phyloP scores from a whole-genome alignment of 2,888 invertebrate species.

The Incurvaria masculella region DNA sequence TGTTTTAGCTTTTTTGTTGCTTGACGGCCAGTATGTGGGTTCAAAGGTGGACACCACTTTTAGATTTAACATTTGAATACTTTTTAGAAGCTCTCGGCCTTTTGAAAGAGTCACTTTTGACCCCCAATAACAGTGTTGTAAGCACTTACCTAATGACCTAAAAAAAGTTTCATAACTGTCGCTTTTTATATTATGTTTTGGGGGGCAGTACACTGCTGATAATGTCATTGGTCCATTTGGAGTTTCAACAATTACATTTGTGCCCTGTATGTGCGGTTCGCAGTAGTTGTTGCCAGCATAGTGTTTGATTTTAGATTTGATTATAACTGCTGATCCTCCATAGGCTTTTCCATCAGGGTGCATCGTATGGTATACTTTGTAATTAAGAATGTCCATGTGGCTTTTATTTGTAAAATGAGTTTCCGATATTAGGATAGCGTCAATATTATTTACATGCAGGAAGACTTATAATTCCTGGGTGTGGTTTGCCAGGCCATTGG shows the following conservation, averaged over 20 bases:
- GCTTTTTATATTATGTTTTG: too few species aligned
- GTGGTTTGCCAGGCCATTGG: constrained; percentile 12
- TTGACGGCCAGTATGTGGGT: too few species aligned
- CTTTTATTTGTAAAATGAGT: constrained; percentile 15
- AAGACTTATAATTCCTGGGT: constrained; percentile 11
- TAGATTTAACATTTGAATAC: too few species aligned
- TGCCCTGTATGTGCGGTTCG: constrained; percentile 13
- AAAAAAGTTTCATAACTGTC: too few species aligned
- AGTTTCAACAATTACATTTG: constrained; percentile 8
- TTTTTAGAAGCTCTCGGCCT: too few species aligned
- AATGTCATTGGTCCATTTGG: constrained; percentile 4
- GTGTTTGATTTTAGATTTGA: too few species aligned
- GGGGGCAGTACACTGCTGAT: neutral
- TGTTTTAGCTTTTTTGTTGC: too few species aligned
- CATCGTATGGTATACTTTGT: constrained; percentile 22
- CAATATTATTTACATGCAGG: constrained; percentile 8
- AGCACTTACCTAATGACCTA: too few species aligned
- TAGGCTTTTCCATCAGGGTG: constrained; percentile 17
- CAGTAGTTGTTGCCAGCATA: constrained; percentile 4
- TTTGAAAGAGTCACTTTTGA: too few species aligned
- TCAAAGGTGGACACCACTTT: too few species aligned
- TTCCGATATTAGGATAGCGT: too few species aligned
- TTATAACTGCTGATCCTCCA: constrained; percentile 13
- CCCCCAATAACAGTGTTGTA: too few species aligned
- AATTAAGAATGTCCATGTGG: constrained; percentile 11